Evolutionary conservation across 2,797 vertebrate species (phyloP), one percentile per base, ranked within the genome.

Genomic region (Urocyon cinereoargenteus): DNA sequence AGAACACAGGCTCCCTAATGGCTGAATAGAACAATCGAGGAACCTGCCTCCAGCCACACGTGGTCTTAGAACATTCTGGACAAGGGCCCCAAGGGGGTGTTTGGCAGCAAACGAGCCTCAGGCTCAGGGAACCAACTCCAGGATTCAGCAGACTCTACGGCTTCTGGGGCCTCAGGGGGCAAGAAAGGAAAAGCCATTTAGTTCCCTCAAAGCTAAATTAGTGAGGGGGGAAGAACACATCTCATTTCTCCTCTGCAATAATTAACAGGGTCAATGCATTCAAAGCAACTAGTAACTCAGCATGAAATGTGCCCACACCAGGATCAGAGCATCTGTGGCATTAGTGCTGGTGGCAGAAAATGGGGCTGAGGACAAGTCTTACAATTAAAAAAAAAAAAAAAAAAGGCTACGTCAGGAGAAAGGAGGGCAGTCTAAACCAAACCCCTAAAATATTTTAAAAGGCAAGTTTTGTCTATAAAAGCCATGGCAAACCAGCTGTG

Each of bases 221-320:
- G 61, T 61, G 12, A 78, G 61, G 36, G 66, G 31, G 66, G 26
- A 26, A 57, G 36, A 88, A 2, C 8, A 11, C 73, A 66, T 36
- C 83, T 70, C 51, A 24, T 40, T 90, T 83, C 82, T 86, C 82
- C 55, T 40, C 57, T 36, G 49, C n/a, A 45, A 62, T 81, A 87
- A 96, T 86, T 75, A 91, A 86, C 72, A 90, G 82, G 7, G 8
- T n/a, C 36, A 34, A 3, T 3, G 18, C 28, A 9, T 10, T 85
- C 89, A 72, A 61, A 95, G 84, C 61, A 87, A 40, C 89, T 8
- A 12, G 78, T 28, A 57, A 94, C 77, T 94, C 22, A 62, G 83
- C 36, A 78, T 61, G 86, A 57, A 31, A 77, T 0, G 3, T 0
- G 15, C 66, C 62, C 3, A 0, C 40, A 45, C 40, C 40, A 45